A percentile compares a stretch with the other conserved stretches of the same genome.
Conservation (phyloP, 2,888 invertebrate genomes). For the Chymomyza amoena region DNA sequence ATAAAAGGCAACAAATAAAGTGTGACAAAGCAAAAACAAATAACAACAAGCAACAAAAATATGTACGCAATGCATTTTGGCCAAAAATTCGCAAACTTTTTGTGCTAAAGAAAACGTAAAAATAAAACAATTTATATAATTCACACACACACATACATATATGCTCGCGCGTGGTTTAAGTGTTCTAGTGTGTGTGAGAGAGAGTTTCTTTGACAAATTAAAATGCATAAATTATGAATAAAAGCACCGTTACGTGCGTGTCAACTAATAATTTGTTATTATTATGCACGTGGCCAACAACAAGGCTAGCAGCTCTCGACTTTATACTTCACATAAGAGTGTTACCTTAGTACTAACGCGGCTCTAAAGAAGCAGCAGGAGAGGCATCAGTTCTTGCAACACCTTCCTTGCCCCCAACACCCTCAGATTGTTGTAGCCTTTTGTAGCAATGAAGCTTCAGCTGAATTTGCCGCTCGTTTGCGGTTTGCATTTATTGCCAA, state of each 20-base stretch:
- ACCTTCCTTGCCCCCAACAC: too few species aligned
- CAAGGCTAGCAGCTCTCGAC: conserved; percentile 11
- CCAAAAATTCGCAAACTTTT: not conserved
- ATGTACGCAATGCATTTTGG: not conserved
- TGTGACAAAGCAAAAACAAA: conserved; percentile 1
- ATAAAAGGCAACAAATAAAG: conserved; percentile 1
- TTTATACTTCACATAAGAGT: not conserved
- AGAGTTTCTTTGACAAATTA: conserved; percentile 64
- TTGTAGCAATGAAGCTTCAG: not conserved
- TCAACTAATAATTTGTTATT: conserved; percentile 75
- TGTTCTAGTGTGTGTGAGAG: conserved; percentile 7
- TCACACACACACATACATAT: not conserved
- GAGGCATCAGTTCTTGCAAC: too few species aligned
- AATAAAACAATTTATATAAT: conserved; percentile 5
- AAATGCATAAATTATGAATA: conserved; percentile 75
- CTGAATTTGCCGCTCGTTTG: conserved; percentile 5
- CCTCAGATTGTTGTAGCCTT: not conserved
- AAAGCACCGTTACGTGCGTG: conserved; percentile 75
- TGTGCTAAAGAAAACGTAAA: not conserved
- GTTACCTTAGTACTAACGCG: not conserved
- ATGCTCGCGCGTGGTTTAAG: conserved; percentile 4
- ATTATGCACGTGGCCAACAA: conserved; percentile 61
- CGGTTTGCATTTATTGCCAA: conserved; percentile 12
- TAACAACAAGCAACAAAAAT: not conserved
- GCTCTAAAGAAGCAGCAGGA: not conserved